Evolutionary conservation across 2,113 vertebrate genomes (phyloP).

Genomic region (Panurus biarmicus): DNA sequence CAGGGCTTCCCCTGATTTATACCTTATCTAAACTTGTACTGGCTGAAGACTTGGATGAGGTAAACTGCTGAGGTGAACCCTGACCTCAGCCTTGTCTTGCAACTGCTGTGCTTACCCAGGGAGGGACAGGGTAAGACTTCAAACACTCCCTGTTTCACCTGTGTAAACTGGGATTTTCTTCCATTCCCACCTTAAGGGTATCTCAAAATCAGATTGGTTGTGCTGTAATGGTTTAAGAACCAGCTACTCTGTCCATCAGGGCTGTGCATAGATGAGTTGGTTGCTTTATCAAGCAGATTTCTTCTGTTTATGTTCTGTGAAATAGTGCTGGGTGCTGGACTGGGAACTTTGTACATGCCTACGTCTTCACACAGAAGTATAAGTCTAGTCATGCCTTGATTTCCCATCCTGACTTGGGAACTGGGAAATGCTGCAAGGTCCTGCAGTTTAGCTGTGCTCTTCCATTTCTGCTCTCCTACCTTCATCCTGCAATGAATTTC

Average conservation of each 20-base stretch:
- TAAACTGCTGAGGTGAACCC: background rate
- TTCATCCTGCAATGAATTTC: background rate
- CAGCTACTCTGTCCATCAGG: background rate
- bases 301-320: background rate
- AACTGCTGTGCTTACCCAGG: background rate
- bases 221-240: background rate
- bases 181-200: background rate
- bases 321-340: background rate
- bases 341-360: fast-evolving
- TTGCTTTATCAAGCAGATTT: background rate
- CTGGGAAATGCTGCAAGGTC: background rate
- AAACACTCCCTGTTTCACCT: background rate
- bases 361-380: background rate
- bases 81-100: background rate
- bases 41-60: background rate
- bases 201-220: background rate
- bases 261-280: background rate
- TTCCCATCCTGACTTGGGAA: background rate
- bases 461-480: background rate
- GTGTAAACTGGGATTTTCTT: background rate
- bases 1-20: background rate
- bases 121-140: background rate
- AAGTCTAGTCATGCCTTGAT: background rate
- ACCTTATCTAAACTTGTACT: background rate
- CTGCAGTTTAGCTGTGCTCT: background rate